phyloP scores from a whole-genome alignment of 2,797 vertebrate genomes.

The Syngnathus acus region DNA sequence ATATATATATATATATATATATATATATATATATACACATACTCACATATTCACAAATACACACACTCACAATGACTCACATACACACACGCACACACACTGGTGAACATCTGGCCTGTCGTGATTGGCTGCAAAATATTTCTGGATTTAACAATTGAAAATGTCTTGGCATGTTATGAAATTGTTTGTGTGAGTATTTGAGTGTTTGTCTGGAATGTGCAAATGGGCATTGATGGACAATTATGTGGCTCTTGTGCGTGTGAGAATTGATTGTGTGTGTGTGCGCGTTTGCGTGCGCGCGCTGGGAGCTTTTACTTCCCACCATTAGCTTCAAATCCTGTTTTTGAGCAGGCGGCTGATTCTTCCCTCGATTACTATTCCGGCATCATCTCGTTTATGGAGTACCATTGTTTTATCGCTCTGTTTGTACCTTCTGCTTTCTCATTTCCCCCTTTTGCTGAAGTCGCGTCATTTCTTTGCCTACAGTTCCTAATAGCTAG shows the following conservation, averaged over 20 bases:
- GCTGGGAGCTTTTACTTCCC: slow-evolving; percentile 74
- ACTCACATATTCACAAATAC: no score
- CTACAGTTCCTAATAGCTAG: slow-evolving; percentile 14
- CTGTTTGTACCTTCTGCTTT: slow-evolving; percentile 44
- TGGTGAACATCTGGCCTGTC: slow-evolving; percentile 88
- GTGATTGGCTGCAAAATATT: slow-evolving; percentile 72
- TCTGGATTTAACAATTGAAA: slow-evolving; percentile 67
- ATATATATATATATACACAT: no score
- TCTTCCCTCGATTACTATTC: slow-evolving; percentile 95
- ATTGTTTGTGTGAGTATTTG: slow-evolving; percentile 7
- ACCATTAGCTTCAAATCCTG: slow-evolving; percentile 69
- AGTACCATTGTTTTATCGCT: slow-evolving; percentile 53
- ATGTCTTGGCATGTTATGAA: slow-evolving; percentile 77
- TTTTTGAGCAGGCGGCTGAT: slow-evolving; percentile 85
- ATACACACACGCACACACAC: neutral
- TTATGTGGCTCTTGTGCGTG: slow-evolving; percentile 32
- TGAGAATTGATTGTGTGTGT: slow-evolving; percentile 40
- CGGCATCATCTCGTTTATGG: slow-evolving; percentile 64
- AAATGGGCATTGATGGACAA: slow-evolving; percentile 15
- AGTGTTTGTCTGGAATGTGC: slow-evolving; percentile 17
- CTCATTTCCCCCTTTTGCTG: slow-evolving; percentile 40
- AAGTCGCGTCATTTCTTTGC: slow-evolving; percentile 41
- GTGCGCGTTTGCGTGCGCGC: slow-evolving; percentile 43
- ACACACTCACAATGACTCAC: no score
- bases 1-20: no score